phyloP scores from a whole-genome alignment of 2,113 vertebrate genomes.

The Amphilophus citrinellus region DNA sequence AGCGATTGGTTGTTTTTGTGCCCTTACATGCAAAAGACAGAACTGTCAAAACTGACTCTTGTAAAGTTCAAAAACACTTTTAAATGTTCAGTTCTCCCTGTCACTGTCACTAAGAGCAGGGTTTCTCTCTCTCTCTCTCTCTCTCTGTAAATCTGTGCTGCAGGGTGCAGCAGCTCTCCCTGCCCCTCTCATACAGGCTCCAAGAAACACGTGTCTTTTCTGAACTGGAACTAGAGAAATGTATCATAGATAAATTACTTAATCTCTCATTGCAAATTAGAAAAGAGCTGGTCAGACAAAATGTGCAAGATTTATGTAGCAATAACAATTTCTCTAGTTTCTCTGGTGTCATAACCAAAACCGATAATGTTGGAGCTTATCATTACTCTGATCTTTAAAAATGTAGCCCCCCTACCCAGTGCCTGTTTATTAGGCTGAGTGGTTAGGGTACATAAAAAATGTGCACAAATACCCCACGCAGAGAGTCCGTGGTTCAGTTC shows the following conservation, averaged over 20 bases:
- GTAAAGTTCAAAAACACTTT: not conserved
- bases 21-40: not conserved
- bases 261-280: not conserved
- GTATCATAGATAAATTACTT: not conserved
- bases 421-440: not conserved
- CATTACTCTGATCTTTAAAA: not conserved
- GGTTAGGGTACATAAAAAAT: not conserved
- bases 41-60: not conserved
- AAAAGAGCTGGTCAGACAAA: not conserved
- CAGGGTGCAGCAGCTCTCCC: not conserved
- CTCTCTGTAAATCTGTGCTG: slow-evolving; percentile 3
- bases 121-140: not conserved
- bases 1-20: not conserved
- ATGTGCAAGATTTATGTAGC: not conserved
- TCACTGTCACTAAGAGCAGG: not conserved
- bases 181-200: not conserved
- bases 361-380: not conserved
- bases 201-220: not conserved
- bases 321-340: not conserved
- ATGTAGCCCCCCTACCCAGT: not conserved
- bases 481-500: not conserved
- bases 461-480: not conserved
- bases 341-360: not conserved
- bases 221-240: not conserved
- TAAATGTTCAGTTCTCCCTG: not conserved